phyloP scores from a whole-genome alignment of 2,113 vertebrate species.

The Puffinus mauretanicus region DNA sequence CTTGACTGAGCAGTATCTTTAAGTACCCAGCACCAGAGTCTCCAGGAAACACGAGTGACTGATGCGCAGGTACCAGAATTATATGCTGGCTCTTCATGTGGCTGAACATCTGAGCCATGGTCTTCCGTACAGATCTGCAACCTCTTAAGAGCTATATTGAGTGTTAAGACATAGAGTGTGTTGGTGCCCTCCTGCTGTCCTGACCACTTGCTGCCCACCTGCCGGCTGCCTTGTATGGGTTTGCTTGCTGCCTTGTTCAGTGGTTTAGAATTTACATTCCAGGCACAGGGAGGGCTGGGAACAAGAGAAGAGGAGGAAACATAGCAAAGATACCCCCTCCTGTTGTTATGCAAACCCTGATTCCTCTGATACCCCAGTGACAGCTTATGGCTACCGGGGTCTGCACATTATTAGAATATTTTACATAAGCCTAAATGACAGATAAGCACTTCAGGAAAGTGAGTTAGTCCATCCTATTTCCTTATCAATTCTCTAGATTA shows the following conservation, averaged over 20 bases:
- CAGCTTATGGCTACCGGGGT: not conserved
- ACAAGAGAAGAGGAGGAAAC: conserved; percentile 17
- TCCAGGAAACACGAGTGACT: not conserved
- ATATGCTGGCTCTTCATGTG: not conserved
- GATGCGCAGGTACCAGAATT: not conserved
- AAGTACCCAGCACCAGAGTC: not conserved
- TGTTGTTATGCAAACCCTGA: conserved; percentile 12
- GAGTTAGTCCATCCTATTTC: conserved; percentile 30
- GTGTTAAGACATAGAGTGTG: not conserved
- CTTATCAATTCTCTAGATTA: conserved; percentile 41
- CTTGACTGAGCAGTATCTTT: not conserved
- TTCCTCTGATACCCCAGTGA: not conserved
- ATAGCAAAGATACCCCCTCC: not conserved
- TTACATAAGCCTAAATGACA: conserved; percentile 23
- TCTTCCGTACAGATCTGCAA: not conserved
- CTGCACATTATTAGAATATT: conserved; percentile 25
- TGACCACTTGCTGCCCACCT: conserved; percentile 9
- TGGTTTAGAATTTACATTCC: conserved; percentile 23
- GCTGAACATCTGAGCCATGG: not conserved
- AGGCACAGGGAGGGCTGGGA: not conserved
- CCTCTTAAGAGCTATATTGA: not conserved
- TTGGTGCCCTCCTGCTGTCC: not conserved
- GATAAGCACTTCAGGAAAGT: conserved; percentile 4
- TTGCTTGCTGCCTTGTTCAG: not conserved
- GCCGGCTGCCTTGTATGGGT: not conserved